Base-by-base conservation (phyloP, 2,797 vertebrate species). In the Trachops cirrhosus region DNA sequence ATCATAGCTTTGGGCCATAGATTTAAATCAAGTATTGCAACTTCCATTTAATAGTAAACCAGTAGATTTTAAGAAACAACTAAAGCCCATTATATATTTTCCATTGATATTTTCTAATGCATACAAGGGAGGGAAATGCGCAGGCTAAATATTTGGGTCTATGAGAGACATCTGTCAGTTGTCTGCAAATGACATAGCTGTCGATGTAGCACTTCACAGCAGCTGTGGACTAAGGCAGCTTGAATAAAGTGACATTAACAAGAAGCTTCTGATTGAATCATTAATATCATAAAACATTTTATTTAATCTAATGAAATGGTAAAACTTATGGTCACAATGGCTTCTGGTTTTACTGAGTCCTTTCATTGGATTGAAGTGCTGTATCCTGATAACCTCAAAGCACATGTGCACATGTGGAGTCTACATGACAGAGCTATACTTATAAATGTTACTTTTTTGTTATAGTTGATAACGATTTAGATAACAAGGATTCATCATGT, bases 251-350 rank as follows among this genome's bases (percentile, higher is more conserved):
- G 50, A 37, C 24, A 75, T 70, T n/a, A 89, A 71, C 62, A 83
- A 67, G 48, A 91, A 64, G 26, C 9, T 75, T n/a, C 64, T 52
- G 15, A 86, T 41, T 88, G 4, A 46, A 32, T 67, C 62, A 41
- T 71, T 95, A 77, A 52, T 86, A 10, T 44, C 19, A 75, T 91
- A 52, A 87, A 41, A 48, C 9, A 57, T 96, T 95, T 48, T 8
- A 59, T 79, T 95, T 88, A 68, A 77, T 83, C 74, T 94, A 88
- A 78, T 78, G 7, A 87, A 97, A 85, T 39, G 22, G 39, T 93
- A 44, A 77, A 54, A 6, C 9, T 92, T 95, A 24, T 22, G 29
- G 68, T 80, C 54, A 52, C 6, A 62, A 4, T 88, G 12, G 6
- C 29, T 32, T 24, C 62, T 87, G 18, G 62, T 39, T 86, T 91